Conservation (phyloP, 2,888 invertebrate genomes). For the Heliconius cydno region DNA sequence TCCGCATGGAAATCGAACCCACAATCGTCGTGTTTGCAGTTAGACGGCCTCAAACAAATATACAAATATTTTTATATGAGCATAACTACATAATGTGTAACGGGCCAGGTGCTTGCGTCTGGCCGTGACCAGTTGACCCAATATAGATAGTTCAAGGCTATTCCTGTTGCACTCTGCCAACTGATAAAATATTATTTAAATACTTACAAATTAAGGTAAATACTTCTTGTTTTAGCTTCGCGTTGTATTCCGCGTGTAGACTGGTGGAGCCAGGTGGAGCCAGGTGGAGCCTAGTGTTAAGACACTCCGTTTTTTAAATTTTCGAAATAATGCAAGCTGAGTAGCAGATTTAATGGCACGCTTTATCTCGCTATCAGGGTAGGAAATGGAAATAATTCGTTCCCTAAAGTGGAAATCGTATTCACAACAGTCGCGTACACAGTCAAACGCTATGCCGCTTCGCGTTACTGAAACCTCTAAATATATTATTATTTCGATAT, state of each 20-base stretch:
- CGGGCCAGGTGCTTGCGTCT: conserved; percentile 27
- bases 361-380: neutral
- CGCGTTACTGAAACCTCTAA: neutral
- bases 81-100: neutral
- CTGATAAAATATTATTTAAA: neutral
- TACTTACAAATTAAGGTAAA: neutral
- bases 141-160: conserved; percentile 35
- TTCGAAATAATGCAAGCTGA: neutral
- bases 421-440: neutral
- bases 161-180: conserved; percentile 27
- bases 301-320: neutral
- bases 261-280: neutral
- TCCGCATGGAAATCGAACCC: neutral
- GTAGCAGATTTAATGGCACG: neutral
- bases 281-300: neutral
- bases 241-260: neutral
- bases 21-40: neutral
- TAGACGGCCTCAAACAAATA: neutral
- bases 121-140: conserved; percentile 32
- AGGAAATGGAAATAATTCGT: neutral
- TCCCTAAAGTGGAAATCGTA: neutral
- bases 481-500: neutral
- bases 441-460: neutral
- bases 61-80: neutral
- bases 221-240: neutral